Evolutionary conservation across 2,797 vertebrate genomes (phyloP).

Genomic region (Premnoplex brunnescens): DNA sequence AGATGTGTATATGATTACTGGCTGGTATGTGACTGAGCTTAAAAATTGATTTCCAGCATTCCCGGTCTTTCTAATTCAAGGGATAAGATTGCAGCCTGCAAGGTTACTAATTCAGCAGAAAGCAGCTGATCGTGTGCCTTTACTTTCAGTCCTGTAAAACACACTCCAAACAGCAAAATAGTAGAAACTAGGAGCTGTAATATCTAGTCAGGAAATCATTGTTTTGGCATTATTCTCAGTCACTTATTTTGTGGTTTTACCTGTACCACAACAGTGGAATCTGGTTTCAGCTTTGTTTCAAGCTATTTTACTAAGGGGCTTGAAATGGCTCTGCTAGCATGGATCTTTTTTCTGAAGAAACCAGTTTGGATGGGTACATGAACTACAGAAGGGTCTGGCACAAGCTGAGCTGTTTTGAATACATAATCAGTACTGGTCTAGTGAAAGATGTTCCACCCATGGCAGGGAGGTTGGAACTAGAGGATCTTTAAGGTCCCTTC

Average conservation of each 20-base stretch:
- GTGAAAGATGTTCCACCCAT: neutral
- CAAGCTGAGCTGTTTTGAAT: neutral
- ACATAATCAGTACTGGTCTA: neutral
- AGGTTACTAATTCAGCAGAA: neutral
- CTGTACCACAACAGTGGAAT: neutral
- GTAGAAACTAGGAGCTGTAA: neutral
- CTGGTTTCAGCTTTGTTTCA: neutral
- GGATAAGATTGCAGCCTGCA: neutral
- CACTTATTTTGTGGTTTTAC: neutral
- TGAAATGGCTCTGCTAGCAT: neutral
- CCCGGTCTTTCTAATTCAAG: neutral
- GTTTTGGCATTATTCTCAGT: neutral
- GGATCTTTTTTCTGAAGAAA: neutral
- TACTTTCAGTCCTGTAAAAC: neutral
- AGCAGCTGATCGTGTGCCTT: neutral
- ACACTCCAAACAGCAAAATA: neutral
- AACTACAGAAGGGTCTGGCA: neutral
- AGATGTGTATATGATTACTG: neutral
- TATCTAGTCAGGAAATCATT: neutral
- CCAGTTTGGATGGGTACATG: accelerated
- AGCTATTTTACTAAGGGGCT: neutral
- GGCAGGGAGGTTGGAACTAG: neutral
- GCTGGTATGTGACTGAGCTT: neutral
- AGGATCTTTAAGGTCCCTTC: neutral
- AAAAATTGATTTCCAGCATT: neutral